phyloP scores from a whole-genome alignment of 2,113 vertebrate genomes.

The Euleptes europaea region DNA sequence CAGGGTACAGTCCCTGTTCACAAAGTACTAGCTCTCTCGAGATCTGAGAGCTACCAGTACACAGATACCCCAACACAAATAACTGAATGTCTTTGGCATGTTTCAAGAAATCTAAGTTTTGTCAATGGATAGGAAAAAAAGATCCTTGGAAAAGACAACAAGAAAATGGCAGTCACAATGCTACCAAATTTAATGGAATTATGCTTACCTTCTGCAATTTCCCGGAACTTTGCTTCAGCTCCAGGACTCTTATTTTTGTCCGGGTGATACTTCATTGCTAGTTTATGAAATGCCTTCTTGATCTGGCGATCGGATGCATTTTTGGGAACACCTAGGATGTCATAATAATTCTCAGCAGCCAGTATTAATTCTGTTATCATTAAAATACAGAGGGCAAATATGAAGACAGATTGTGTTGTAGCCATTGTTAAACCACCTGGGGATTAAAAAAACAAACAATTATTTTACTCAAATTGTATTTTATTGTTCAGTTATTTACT shows the following conservation, averaged over 20 bases:
- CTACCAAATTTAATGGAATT: neutral
- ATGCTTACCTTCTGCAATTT: slow-evolving; percentile 92
- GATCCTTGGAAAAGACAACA: too few relatives aligned
- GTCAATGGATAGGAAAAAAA: neutral
- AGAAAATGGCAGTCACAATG: neutral
- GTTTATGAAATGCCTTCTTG: slow-evolving; percentile 95
- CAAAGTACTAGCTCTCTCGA: neutral
- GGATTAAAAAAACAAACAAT: slow-evolving; percentile 38
- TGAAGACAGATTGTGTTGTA: slow-evolving; percentile 83
- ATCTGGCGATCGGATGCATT: slow-evolving; percentile 92
- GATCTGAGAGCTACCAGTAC: neutral
- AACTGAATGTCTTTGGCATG: neutral
- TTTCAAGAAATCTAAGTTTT: neutral
- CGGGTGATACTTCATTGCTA: slow-evolving; percentile 95
- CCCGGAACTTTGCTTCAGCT: slow-evolving; percentile 92
- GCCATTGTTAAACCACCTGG: slow-evolving; percentile 82
- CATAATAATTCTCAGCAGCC: slow-evolving; percentile 92
- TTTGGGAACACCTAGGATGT: slow-evolving; percentile 91
- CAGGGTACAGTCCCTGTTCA: neutral
- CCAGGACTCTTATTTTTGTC: slow-evolving; percentile 95
- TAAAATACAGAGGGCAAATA: slow-evolving; percentile 88
- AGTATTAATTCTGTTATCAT: slow-evolving; percentile 94
- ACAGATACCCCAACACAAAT: neutral
- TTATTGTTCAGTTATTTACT: neutral
- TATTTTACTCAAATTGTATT: neutral